phyloP scores from a whole-genome alignment of 2,113 vertebrate genomes.

The Pygoscelis adeliae region DNA sequence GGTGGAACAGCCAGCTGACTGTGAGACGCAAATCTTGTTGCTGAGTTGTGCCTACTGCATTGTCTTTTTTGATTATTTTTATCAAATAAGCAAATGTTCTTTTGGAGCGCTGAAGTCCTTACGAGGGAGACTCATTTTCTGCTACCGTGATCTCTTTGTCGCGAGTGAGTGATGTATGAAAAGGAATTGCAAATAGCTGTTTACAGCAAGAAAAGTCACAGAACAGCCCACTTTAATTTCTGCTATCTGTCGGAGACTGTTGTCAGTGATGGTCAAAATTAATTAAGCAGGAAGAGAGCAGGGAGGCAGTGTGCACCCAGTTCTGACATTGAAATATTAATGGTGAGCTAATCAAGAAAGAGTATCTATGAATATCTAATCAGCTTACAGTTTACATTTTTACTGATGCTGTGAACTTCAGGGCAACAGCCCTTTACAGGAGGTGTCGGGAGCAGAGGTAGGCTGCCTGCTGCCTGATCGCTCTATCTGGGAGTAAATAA shows the following conservation, averaged over 20 bases:
- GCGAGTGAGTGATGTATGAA: slow-evolving; percentile 57
- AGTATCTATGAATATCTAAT: slow-evolving; percentile 63
- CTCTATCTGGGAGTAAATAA: slow-evolving; percentile 23
- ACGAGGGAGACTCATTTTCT: slow-evolving; percentile 54
- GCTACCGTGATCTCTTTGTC: slow-evolving; percentile 52
- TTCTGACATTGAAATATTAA: slow-evolving; percentile 67
- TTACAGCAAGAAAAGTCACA: slow-evolving; percentile 55
- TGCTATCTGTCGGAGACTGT: slow-evolving; percentile 46
- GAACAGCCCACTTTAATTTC: slow-evolving; percentile 64
- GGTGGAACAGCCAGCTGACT: slow-evolving; percentile 13
- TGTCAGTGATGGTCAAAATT: slow-evolving; percentile 59
- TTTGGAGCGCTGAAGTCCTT: slow-evolving; percentile 13
- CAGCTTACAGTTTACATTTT: slow-evolving; percentile 47
- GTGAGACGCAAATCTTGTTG: slow-evolving; percentile 33
- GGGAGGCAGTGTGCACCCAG: slow-evolving; percentile 30
- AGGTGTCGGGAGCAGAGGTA: neutral
- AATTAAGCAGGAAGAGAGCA: slow-evolving; percentile 68
- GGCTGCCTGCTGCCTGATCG: neutral
- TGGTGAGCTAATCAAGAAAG: slow-evolving; percentile 61
- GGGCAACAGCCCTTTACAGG: slow-evolving; percentile 14
- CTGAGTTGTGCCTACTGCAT: neutral
- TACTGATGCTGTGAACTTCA: slow-evolving; percentile 3
- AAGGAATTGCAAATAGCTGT: slow-evolving; percentile 63
- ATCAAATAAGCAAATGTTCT: slow-evolving; percentile 36
- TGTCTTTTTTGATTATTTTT: slow-evolving; percentile 51